phyloP scores from a whole-genome alignment of 2,113 vertebrate species.

The Neoarius graeffei region DNA sequence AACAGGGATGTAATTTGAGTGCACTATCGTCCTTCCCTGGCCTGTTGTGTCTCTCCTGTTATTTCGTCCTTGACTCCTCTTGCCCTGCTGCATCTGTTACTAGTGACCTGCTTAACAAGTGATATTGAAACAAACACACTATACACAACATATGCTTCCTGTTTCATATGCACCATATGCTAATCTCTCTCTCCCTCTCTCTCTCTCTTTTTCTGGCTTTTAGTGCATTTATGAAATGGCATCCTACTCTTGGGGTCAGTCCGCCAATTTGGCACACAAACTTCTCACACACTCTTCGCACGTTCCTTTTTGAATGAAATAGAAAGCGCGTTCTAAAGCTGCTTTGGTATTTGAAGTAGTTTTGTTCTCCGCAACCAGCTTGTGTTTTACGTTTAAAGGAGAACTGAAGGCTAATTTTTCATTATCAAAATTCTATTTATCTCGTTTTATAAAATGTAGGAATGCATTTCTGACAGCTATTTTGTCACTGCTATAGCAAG shows the following conservation, averaged over 20 bases:
- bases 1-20: conserved; percentile 32
- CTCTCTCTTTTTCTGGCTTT: not conserved
- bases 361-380: not conserved
- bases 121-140: conserved; percentile 43
- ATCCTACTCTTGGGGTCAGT: not conserved
- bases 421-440: no score
- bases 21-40: conserved; percentile 1
- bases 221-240: not conserved
- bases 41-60: conserved; percentile 40
- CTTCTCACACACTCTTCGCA: not conserved
- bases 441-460: no score
- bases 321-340: not conserved
- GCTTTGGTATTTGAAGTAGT: not conserved
- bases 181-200: conserved; percentile 2
- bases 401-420: no score
- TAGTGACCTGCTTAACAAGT: conserved; percentile 37
- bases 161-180: conserved; percentile 46
- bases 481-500: no score
- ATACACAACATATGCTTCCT: conserved; percentile 48
- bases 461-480: no score
- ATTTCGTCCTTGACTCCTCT: conserved; percentile 42
- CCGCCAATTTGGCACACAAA: not conserved
- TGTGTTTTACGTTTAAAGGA: not conserved
- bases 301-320: not conserved
- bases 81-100: conserved; percentile 47